Percentiles rank a stretch among this genome's conserved stretches.
These are phyloP conservation scores for Drosophila ohnishii DNA, from an alignment of 1,140 invertebrate species.

Conservation along the genomic window DNA sequence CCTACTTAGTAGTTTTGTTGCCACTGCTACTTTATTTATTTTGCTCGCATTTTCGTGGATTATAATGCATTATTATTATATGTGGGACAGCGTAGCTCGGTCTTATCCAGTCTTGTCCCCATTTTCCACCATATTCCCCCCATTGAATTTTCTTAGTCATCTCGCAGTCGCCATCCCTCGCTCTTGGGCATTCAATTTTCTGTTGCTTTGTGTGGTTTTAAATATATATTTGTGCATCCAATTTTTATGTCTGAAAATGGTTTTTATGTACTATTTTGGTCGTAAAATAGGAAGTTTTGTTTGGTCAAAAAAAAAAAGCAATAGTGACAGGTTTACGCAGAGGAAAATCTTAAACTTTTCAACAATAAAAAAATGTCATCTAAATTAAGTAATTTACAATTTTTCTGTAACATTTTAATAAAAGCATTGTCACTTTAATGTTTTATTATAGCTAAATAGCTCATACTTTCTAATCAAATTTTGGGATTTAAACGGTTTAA, in stretches of 20 bases:
- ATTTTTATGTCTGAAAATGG: background rate
- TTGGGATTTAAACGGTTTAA: background rate
- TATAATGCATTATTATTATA: constrained; percentile 51
- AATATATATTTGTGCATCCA: constrained; percentile 2
- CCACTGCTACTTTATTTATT: constrained; percentile 41
- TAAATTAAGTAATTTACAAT: background rate
- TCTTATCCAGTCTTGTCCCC: constrained; percentile 20
- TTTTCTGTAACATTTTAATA: background rate
- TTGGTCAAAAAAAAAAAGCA: background rate
- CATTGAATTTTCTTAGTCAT: constrained; percentile 31
- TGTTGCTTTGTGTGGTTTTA: constrained; percentile 12
- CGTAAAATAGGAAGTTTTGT: constrained; percentile 9
- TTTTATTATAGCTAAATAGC: background rate
- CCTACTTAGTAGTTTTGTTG: constrained; percentile 8
- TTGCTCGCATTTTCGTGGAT: constrained; percentile 48
- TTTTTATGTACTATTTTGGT: constrained; percentile 5
- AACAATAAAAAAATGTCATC: background rate
- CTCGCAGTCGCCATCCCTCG: constrained; percentile 1
- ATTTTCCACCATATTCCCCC: background rate
- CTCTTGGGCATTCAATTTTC: constrained; percentile 24
- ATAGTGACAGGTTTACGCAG: background rate
- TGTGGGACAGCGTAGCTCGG: constrained; percentile 32
- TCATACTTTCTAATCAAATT: background rate
- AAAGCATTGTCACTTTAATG: background rate
- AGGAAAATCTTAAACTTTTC: background rate